Base-by-base conservation (phyloP, 2,113 vertebrate species). In the Sisor rabdophorus region DNA sequence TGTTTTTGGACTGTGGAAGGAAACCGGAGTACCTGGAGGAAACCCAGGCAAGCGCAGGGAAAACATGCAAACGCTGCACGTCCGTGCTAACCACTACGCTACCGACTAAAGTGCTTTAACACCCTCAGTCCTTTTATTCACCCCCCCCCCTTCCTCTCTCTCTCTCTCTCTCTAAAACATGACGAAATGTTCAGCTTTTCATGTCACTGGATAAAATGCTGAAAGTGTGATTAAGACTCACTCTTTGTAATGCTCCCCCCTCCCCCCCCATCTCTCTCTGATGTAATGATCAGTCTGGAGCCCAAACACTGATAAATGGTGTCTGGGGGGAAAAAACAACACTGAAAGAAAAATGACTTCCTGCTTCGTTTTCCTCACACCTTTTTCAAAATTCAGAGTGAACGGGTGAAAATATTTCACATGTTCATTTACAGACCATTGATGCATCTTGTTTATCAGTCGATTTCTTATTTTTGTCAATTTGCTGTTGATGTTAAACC, bases 251-350 rank as follows among this genome's bases (percentile, higher is more conserved):
- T n/a, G n/a, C n/a, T n/a, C n/a, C 64, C 48, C 28, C 20, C 60
- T 55, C 61, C 10, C 61, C 28, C 61, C 20, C 22, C 20, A 61
- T 19, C 61, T 20, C 30, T 1, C 53, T 44, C n/a, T 75, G 28
- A 77, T 68, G 52, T 70, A 36, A 47, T 77, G 75, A 26, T 32
- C 44, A 77, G 75, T 61, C 75, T 77, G 75, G 65, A 71, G 75
- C 55, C 75, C 58, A 68, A 26, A 52, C 65, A 20, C 44, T 71
- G 67, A 61, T 73, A 67, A 69, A 80, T 76, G 60, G 50, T 0
- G 13, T 61, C 58, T 60, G 20, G 44, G 67, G 67, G 65, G 60
- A 65, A 36, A 77, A 71, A 70, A 70, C 50, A 19, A 20, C 5
- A 12, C 8, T 9, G 3, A 11, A 65, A 65, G 73, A 75, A 53